Evolutionary conservation across 2,888 invertebrate species (phyloP).

Genomic region (Plebejus melissa): DNA sequence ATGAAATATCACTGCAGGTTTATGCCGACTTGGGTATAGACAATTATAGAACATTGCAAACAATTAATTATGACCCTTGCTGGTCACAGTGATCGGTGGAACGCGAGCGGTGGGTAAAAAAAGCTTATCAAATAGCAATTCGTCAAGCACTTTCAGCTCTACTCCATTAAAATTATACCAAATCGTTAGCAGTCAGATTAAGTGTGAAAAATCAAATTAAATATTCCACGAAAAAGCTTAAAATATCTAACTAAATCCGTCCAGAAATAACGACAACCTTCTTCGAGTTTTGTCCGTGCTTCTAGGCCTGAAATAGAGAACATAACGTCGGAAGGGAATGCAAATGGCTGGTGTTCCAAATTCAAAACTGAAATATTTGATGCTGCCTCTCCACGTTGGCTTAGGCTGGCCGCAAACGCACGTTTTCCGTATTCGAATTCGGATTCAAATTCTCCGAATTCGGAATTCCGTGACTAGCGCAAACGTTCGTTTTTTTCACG

Average conservation of each 20-base stretch:
- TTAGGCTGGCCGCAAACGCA: too few species aligned
- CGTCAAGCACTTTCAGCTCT: too few species aligned
- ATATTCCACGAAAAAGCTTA: not conserved
- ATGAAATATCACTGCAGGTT: not conserved
- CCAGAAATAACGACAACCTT: conserved; percentile 1
- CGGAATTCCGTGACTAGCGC: too few species aligned
- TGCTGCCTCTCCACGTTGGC: not conserved
- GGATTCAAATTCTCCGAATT: too few species aligned
- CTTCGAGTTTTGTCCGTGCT: not conserved
- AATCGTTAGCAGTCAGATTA: not conserved
- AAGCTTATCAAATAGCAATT: not conserved
- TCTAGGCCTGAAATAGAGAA: conserved; percentile 5
- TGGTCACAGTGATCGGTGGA: too few species aligned
- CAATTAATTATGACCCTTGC: too few species aligned
- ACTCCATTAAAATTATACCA: not conserved
- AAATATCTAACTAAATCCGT: not conserved
- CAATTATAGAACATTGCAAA: not conserved
- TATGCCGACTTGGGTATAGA: not conserved
- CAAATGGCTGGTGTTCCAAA: conserved; percentile 16
- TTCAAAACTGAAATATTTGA: conserved; percentile 9
- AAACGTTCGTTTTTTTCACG: too few species aligned
- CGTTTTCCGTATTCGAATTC: too few species aligned
- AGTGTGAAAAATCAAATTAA: not conserved
- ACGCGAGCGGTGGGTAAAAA: not conserved
- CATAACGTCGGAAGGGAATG: not conserved